These are phyloP conservation scores for Ganaspis sp. DNA, from an alignment of 1,140 invertebrate species.

Conservation along the genomic window DNA sequence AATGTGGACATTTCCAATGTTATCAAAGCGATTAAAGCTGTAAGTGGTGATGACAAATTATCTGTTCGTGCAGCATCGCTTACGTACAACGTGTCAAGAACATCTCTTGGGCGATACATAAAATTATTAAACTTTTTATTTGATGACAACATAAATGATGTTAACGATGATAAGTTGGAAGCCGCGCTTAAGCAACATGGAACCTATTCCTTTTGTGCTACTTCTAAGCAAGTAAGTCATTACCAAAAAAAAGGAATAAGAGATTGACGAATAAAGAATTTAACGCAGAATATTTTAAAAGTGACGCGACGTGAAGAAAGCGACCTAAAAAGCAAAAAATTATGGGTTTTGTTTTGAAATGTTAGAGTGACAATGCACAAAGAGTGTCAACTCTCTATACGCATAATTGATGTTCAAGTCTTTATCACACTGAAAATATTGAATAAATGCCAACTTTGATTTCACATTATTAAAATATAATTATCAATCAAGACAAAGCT, in stretches of 20 bases:
- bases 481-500: too few species aligned
- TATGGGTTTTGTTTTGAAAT: too few species aligned
- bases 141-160: not conserved
- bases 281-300: not conserved
- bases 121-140: not conserved
- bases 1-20: not conserved
- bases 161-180: not conserved
- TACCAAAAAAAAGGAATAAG: not conserved
- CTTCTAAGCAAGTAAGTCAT: constrained; percentile 3
- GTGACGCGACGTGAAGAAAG: too few species aligned
- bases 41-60: not conserved
- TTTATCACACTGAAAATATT: too few species aligned
- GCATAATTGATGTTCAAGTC: too few species aligned
- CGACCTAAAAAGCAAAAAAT: too few species aligned
- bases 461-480: too few species aligned
- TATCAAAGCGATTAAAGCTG: not conserved
- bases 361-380: too few species aligned
- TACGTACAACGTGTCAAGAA: not conserved
- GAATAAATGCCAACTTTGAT: too few species aligned
- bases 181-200: not conserved
- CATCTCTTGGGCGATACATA: not conserved
- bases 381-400: too few species aligned
- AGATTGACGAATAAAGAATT: not conserved
- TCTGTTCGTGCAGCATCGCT: not conserved
- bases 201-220: not conserved